Base-by-base conservation (phyloP, 1,140 invertebrate genomes). In the Hyphantria cunea region DNA sequence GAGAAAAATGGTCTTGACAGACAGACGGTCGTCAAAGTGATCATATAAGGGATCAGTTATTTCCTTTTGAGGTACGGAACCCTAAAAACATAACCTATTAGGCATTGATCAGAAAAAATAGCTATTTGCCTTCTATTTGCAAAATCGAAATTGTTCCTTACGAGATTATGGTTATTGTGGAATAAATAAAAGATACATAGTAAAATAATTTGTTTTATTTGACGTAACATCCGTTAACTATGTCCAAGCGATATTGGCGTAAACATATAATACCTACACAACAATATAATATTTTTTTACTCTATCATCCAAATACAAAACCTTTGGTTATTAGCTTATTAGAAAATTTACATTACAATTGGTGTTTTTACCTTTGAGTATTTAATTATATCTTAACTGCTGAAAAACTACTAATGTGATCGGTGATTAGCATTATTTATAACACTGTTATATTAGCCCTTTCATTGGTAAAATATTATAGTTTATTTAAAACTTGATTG, bases 241-340 rank as follows among this genome's bases (percentile, higher is more conserved):
- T 80, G 72, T 72, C 70, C 76, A 89, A 89, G 83, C 83, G 76
- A 74, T 80, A 78, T 78, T 79, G 66, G 76, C 73, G 68, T 84
- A 82, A 80, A 78, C 74, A 51, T 63, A 66, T 70, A 78, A 74
- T 76, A 74, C 80, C 74, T 83, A 88, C 64, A 82, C 77, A 80
- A 86, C 74, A 80, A 78, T 72, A 74, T 72, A 82, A 73, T 66
- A 34, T 65, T 70, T 67, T 62, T 68, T 65, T 66, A 77, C 53
- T 64, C 64, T 80, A 82, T 84, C 80, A 79, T 79, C 80, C 82
- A 70, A 86, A 85, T 82, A 83, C 15, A 64, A 84, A 85, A 84
- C 84, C 86, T 89, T 89, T 89, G 86, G 86, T 89, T 84, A 72
- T 80, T 87, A 89, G 86, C 86, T 87, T 84, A 81, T 66, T 73